Conservation (phyloP, 2,888 invertebrate species). For the Drosophila testacea region DNA sequence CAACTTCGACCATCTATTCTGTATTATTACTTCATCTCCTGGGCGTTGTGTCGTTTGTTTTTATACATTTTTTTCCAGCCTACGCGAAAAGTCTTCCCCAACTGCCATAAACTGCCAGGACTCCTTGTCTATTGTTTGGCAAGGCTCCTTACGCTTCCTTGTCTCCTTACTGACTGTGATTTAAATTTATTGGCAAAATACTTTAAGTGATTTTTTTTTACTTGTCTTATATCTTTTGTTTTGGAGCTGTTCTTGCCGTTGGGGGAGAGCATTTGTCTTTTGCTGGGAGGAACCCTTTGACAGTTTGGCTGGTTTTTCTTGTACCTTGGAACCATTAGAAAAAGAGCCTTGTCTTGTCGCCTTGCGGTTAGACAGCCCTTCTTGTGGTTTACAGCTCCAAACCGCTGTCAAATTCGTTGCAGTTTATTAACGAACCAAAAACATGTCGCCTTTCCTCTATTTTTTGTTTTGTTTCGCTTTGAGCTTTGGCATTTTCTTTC, state of each 20-base stretch:
- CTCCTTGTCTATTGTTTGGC: conserved; percentile 47
- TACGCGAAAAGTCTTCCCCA: conserved; percentile 25
- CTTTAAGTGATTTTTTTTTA: conserved; percentile 75
- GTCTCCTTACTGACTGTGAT: conserved; percentile 62
- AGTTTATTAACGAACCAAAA: conserved; percentile 77
- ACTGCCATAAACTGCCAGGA: conserved; percentile 6
- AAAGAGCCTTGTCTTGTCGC: conserved; percentile 48
- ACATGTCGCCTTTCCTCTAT: conserved; percentile 67
- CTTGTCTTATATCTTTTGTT: conserved; percentile 14
- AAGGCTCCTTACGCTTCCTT: conserved; percentile 17
- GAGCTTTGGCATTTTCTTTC: conserved; percentile 29
- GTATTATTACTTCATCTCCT: background rate
- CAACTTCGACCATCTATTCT: background rate
- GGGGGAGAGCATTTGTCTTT: conserved; percentile 23
- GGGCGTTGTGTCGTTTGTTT: conserved; percentile 25
- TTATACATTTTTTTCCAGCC: conserved; percentile 28
- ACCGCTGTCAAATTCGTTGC: conserved; percentile 65
- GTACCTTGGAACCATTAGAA: conserved; percentile 50
- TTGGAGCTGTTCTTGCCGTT: conserved; percentile 11
- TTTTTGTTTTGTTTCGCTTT: conserved; percentile 35
- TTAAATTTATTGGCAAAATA: conserved; percentile 82
- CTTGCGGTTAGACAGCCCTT: conserved; percentile 69
- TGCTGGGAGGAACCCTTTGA: conserved; percentile 62
- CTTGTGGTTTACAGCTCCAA: conserved; percentile 54
- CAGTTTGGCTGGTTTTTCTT: conserved; percentile 43